Base-by-base conservation (phyloP, 2,113 vertebrate genomes). In the Vanacampus margaritifer region DNA sequence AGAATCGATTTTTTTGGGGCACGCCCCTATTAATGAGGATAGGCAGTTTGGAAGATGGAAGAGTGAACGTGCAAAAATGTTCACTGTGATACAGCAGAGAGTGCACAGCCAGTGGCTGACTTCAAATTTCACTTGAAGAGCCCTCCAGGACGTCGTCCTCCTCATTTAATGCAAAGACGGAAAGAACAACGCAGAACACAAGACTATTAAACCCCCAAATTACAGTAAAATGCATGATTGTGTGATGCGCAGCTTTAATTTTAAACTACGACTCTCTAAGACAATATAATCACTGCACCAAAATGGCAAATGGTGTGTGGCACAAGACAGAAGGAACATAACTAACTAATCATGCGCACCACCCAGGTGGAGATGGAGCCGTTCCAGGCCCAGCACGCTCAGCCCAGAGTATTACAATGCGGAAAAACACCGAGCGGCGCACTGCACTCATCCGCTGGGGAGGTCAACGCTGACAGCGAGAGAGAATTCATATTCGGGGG, bases 391-490 rank as follows among this genome's bases (percentile, higher is more conserved):
- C 64, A 57, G 79, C 58, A 69, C 76, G 75, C 69, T 82, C 79
- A 28, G 50, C 64, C 64, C 72, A 82, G 71, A 76, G 79, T 82
- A 86, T 83, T 80, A 88, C 79, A 87, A 86, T 74, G 73, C 80
- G 69, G 62, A 72, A 81, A 79, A 69, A 75, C 67, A 73, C 45
- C 10, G 67, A 83, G 79, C 66, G 17, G 63, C 80, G 79, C 64
- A 17, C 76, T 67, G 62, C 57, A 61, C 78, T 84, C 84, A 78
- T 77, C 72, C 84, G 81, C 86, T 72, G 74, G 84, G 84, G 78
- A 86, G 82, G 84, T 84, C 79, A 80, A 82, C 78, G 76, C 82
- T 80, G 79, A 84, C 28, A 65, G 81, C 74, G 66, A 79, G 79
- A 85, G 83, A 79, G 64, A 85, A 84, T 79, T 86, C 79, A 72